Base-by-base conservation (phyloP, 2,888 invertebrate species). In the Ganaspis brasiliensis region DNA sequence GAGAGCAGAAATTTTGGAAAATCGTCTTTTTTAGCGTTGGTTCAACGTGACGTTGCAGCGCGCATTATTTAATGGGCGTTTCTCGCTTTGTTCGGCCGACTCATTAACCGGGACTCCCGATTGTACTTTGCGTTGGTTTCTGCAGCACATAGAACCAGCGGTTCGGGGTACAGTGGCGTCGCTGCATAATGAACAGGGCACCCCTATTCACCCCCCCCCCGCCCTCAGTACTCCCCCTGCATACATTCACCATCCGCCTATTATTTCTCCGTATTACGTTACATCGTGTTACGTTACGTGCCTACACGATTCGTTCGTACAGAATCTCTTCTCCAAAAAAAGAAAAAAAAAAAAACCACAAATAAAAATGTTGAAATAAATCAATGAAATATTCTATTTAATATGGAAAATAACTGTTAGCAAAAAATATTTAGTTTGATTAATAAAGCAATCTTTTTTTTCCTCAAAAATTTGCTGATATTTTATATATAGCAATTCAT, bases 51-150 rank as follows among this genome's bases (percentile, higher is more conserved):
- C 86, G 83, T 86, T 88, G 86, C 89, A 89, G 87, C 84, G 87
- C 88, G 87, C 88, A 90, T 90, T 90, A 89, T 90, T 89, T 89
- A 89, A 90, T 89, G 90, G 86, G 88, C 87, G 88, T 89, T 90
- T 90, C 89, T 89, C 89, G 88, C 90, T 90, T 90, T 90, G 89
- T 89, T 89, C 88, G 85, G 85, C 86, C 83, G 87, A 89, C 90
- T 90, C 90, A 90, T 90, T 90, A 90, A 89, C 88, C 87, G 84
- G 87, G 85, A 81, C 83, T 87, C 83, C 86, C 88, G 89, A 89
- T 89, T 88, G 88, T 89, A 89, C 89, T 87, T 88, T 88, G 86
- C 86, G 83, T 84, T 84, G 84, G 87, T 83, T 85, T 84, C 83
- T 86, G 84, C 84, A 82, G 80, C 84, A 83, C 84, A 84, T 67